Evolutionary conservation across 2,113 vertebrate genomes (phyloP).

Genomic region (Oophaga pumilio): DNA sequence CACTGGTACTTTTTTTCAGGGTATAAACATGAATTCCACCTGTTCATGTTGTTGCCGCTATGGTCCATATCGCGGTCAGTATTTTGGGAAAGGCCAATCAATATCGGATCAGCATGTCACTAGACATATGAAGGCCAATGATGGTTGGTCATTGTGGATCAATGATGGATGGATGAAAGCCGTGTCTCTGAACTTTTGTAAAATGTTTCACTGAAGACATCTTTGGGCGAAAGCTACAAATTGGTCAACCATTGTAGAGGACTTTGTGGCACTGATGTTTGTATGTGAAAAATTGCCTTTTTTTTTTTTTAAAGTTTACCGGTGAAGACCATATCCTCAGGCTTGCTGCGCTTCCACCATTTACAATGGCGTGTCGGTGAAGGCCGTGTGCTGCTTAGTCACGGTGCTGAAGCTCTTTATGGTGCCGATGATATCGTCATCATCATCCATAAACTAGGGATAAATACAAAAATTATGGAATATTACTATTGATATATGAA

Average conservation of each 20-base stretch:
- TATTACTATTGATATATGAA: background rate
- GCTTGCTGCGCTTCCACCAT: background rate
- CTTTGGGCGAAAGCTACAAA: background rate
- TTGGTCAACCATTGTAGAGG: background rate
- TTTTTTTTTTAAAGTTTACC: no score
- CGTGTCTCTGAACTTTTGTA: no score
- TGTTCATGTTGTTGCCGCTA: background rate
- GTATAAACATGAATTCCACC: background rate
- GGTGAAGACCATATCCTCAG: background rate
- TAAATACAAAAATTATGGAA: background rate
- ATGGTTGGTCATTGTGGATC: background rate
- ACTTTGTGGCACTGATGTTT: background rate
- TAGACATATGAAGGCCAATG: background rate
- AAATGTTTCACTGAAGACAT: background rate
- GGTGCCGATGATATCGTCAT: conserved; percentile 85
- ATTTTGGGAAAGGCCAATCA: background rate
- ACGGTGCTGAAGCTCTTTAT: conserved; percentile 89
- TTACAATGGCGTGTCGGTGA: conserved; percentile 91
- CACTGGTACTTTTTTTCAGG: background rate
- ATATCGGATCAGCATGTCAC: background rate
- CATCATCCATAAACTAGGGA: conserved; percentile 85
- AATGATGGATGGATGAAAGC: background rate
- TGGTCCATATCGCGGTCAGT: background rate
- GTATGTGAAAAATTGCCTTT: background rate
- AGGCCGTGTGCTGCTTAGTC: conserved; percentile 87